Evolutionary conservation across 2,113 vertebrate species (phyloP), one percentile per base, ranked within the genome.

Genomic region (Mugil cephalus): DNA sequence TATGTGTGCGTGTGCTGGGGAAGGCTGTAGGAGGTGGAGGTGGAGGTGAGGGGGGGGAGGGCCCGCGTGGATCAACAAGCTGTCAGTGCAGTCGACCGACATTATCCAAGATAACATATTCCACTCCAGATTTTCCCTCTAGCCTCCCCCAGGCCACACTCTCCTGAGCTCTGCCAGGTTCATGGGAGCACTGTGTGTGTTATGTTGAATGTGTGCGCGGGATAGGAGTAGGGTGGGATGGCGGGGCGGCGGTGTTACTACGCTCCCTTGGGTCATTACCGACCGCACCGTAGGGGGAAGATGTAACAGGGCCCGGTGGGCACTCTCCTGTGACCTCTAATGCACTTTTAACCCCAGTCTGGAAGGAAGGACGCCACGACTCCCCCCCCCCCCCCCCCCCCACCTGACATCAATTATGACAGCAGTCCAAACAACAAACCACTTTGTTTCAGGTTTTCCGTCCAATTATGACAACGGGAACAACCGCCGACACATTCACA

Each of bases 51-150:
- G 1, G 46, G n/a, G 89, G 91, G 83, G 82, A n/a, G n/a, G n/a
- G n/a, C n/a, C n/a, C n/a, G n/a, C n/a, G 66, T 40, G 62, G 75
- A 81, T 83, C 84, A 84, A 87, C 88, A 89, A 83, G 79, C 83
- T 80, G 79, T 76, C 61, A 61, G 86, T 85, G 84, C 60, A 65
- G 82, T 86, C 86, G 88, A 83, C 72, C 85, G 51, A 75, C 87
- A 93, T 93, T 93, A 77, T 77, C 64, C 80, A 62, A 77, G 79
- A 86, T 84, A 88, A 83, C 71, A 60, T 14, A 92, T 73, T 92
- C 91, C 91, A 83, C 48, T 88, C 89, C 91, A 70, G 69, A 79
- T 87, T 92, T 93, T 91, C 70, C 69, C 73, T 80, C 11, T 48
- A 81, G 80, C 91, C 83, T 69, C 76, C 87, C 74, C 79, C 67